Evolutionary conservation across 2,113 vertebrate species (phyloP).

Genomic region (Scophthalmus maximus): DNA sequence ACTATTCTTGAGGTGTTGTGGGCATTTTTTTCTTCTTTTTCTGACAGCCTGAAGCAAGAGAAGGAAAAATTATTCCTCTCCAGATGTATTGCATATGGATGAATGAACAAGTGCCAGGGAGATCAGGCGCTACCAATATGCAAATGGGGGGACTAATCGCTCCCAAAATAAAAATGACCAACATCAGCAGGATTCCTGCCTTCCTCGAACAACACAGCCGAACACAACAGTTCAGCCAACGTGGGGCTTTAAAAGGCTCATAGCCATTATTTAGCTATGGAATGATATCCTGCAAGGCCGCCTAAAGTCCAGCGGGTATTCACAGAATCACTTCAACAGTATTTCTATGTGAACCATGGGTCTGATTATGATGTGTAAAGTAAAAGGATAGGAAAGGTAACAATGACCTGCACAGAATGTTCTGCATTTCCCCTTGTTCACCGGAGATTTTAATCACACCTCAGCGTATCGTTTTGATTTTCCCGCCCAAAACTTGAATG

Average conservation of each 20-base stretch:
- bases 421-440: no score
- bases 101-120: constrained; percentile 68
- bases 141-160: constrained; percentile 70
- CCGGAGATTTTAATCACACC: no score
- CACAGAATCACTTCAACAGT: not conserved
- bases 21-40: constrained; percentile 27
- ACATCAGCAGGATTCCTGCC: constrained; percentile 73
- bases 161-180: constrained; percentile 76
- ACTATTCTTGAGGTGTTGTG: constrained; percentile 59
- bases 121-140: constrained; percentile 66
- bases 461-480: not conserved
- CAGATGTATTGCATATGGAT: constrained; percentile 77
- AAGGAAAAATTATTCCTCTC: constrained; percentile 66
- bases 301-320: not conserved
- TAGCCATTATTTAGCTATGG: not conserved
- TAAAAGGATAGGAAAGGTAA: not conserved
- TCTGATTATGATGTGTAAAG: not conserved
- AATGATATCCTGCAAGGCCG: not conserved
- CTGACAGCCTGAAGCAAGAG: constrained; percentile 59
- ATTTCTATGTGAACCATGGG: not conserved
- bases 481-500: not conserved
- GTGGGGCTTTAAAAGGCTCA: not conserved
- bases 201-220: constrained; percentile 46
- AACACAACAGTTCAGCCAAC: constrained; percentile 39
- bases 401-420: not conserved